Conservation (phyloP, 2,797 vertebrate genomes). For the Myotis findleyi region DNA sequence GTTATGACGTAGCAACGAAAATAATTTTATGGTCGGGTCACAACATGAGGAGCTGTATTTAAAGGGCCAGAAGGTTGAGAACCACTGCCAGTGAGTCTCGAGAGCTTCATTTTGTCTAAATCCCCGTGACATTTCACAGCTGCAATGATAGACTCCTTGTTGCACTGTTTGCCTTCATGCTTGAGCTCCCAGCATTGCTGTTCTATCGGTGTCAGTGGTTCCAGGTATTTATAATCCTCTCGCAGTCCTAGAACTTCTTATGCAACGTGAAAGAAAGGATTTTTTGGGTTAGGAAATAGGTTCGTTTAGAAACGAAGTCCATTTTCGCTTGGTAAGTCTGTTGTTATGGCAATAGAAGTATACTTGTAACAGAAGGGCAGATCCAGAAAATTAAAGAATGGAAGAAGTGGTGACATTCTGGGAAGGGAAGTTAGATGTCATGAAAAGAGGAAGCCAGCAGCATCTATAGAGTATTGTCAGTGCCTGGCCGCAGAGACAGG, state of each 20-base stretch:
- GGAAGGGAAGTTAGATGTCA: background rate
- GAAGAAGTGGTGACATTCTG: background rate
- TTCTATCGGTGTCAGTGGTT: background rate
- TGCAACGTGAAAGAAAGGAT: background rate
- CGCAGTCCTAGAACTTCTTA: conserved; percentile 23
- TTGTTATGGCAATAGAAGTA: conserved; percentile 36
- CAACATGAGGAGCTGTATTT: no score
- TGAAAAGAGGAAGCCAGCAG: background rate
- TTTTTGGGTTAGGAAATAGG: conserved; percentile 8
- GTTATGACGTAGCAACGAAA: no score
- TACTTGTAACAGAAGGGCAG: background rate
- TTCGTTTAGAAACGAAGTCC: conserved; percentile 37
- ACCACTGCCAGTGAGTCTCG: no score
- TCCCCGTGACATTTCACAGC: background rate
- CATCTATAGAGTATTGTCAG: background rate
- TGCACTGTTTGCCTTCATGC: background rate
- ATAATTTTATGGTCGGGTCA: no score
- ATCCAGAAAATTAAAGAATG: conserved; percentile 41
- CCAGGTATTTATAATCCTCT: background rate
- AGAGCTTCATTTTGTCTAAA: background rate
- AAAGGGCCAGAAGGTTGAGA: no score
- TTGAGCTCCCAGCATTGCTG: background rate
- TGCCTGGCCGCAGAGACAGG: background rate
- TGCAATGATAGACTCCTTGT: no score
- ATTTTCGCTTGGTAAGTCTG: conserved; percentile 24